Evolutionary conservation across 2,888 invertebrate species (phyloP).

Genomic region (Mesorhabditis spiculigera): DNA sequence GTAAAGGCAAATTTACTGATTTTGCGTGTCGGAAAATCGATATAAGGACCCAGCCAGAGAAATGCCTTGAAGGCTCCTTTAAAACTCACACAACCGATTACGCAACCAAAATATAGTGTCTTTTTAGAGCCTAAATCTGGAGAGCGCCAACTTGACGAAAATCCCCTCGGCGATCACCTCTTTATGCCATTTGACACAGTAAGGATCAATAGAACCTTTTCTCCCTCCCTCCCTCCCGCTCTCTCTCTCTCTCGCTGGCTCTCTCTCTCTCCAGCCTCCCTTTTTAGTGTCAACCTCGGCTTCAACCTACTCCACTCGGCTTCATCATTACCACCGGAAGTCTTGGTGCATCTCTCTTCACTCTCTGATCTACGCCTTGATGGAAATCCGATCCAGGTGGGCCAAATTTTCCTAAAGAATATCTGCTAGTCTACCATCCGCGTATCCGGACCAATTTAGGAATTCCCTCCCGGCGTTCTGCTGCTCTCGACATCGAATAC

Average conservation of each 20-base stretch:
- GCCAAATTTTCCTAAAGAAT: slow-evolving; percentile 3
- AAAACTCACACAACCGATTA: no score
- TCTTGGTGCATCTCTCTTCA: slow-evolving; percentile 30
- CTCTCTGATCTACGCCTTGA: slow-evolving; percentile 35
- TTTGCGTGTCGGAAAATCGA: no score
- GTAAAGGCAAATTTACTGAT: no score
- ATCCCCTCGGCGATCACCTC: slow-evolving; percentile 45
- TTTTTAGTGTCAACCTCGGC: slow-evolving; percentile 24
- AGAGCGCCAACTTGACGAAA: slow-evolving; percentile 42
- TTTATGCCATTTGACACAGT: slow-evolving; percentile 44
- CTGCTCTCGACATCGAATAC: slow-evolving; percentile 34
- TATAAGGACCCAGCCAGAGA: no score
- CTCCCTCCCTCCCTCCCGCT: no score
- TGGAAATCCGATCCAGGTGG: slow-evolving; percentile 36
- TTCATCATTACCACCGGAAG: slow-evolving; percentile 34
- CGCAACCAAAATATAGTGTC: neutral
- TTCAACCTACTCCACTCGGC: slow-evolving; percentile 31
- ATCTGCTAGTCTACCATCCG: no score
- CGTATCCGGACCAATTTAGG: slow-evolving; percentile 18
- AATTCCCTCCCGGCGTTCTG: slow-evolving; percentile 35
- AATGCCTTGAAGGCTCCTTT: no score
- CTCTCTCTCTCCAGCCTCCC: no score
- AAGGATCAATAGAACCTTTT: neutral
- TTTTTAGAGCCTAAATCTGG: slow-evolving; percentile 34
- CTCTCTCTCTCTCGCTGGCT: no score